phyloP scores from a whole-genome alignment of 1,140 invertebrate species.

The Diuraphis noxia region DNA sequence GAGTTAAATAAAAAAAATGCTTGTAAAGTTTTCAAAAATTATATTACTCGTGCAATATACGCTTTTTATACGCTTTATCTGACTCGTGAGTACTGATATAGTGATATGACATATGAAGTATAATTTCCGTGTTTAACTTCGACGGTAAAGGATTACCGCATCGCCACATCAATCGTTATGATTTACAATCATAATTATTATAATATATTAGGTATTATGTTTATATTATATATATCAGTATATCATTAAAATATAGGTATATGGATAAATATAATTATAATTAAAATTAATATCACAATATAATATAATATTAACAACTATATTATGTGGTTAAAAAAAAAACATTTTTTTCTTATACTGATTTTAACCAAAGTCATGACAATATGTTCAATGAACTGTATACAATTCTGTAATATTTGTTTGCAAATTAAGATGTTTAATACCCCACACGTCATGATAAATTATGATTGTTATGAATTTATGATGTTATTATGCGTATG shows the following conservation, averaged over 20 bases:
- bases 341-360: not conserved
- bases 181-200: not conserved
- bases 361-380: not conserved
- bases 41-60: not conserved
- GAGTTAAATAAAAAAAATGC: not conserved
- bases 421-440: not conserved
- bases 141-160: not conserved
- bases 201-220: not conserved
- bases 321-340: not conserved
- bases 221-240: not conserved
- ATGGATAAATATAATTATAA: not conserved
- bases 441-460: not conserved
- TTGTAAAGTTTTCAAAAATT: not conserved
- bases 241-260: not conserved
- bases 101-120: not conserved
- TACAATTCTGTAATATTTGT: not conserved
- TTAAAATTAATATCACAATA: not conserved
- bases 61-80: not conserved
- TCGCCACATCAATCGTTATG: not conserved
- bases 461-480: not conserved
- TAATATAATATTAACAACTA: not conserved
- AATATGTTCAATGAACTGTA: not conserved
- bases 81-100: not conserved
- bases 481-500: not conserved
- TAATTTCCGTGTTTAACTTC: not conserved